Base-by-base conservation (phyloP, 2,797 vertebrate species). In the Myiotriccus ornatus region DNA sequence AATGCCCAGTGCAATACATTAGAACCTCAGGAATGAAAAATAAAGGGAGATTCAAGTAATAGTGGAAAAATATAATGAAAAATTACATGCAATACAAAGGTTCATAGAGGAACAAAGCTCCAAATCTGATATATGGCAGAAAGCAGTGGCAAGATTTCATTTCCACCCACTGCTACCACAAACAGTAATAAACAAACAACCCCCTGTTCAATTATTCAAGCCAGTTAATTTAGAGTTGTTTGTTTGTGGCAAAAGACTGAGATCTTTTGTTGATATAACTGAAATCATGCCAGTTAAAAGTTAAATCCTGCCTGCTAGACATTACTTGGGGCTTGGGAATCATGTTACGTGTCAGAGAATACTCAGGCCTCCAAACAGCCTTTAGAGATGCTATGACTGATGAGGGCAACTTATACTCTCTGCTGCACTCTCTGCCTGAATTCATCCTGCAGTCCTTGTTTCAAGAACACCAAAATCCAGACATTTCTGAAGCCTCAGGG, bases 161-260 rank as follows among this genome's bases (percentile, higher is more conserved):
- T 95, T 95, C 94, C 90, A 93, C 80, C 83, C 92, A 91, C 88
- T 93, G 74, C 70, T 93, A 95, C 95, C 96, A 95, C 95, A 95
- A 95, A 91, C 77, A 86, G 74, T 87, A 96, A 95, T 86, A 96
- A 96, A 94, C 91, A 96, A 96, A 87, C 86, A 84, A 96, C 55
- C 47, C 44, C 59, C 70, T 71, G 17, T 76, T 91, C 94, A 93
- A 70, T 94, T 96, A 97, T 94, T 93, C 74, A 95, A 62, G 60
- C 59, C 73, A 84, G 76, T 64, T 94, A 96, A 96, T 96, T 95
- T 91, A 82, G 65, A 84, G 73, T 93, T 94, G 95, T 88, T 97
- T 96, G 92, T 89, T 93, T 94, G 96, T 27, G 95, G 96, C 74
- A 73, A 82, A 78, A 89, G 87, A 84, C 43, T 0, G 14, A 96